phyloP scores from a whole-genome alignment of 2,888 invertebrate genomes.

The Callinectes sapidus region DNA sequence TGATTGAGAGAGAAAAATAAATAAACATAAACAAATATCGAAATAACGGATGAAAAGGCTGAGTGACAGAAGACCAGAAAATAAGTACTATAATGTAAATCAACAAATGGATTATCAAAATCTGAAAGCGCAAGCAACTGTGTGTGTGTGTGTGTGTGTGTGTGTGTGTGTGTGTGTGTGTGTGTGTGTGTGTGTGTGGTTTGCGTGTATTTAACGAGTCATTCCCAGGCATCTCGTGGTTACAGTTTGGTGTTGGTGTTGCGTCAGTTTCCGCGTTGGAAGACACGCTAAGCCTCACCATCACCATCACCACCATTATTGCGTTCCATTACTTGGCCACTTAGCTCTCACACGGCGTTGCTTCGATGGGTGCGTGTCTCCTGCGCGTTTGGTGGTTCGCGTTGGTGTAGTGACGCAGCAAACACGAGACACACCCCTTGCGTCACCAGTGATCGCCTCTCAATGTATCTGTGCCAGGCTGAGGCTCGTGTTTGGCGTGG shows the following conservation, averaged over 20 bases:
- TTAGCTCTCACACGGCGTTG: background rate
- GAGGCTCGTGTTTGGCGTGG: background rate
- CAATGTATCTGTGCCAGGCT: background rate
- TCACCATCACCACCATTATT: background rate
- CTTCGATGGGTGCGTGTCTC: background rate
- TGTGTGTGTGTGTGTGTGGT: constrained; percentile 1
- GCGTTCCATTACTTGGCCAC: background rate
- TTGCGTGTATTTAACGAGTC: background rate
- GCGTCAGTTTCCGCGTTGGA: background rate
- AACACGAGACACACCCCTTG: background rate
- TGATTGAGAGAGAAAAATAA: background rate
- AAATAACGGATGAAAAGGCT: too few species aligned
- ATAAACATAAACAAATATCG: background rate
- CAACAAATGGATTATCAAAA: too few species aligned
- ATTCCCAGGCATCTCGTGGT: background rate
- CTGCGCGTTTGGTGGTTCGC: background rate
- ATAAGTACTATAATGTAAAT: too few species aligned
- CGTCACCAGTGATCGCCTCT: background rate
- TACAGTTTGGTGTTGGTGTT: background rate
- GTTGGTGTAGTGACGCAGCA: background rate
- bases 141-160: constrained; percentile 1
- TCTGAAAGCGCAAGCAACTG: background rate
- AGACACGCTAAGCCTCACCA: background rate
- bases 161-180: constrained; percentile 1
- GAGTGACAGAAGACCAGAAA: too few species aligned